Evolutionary conservation across 2,888 invertebrate genomes (phyloP), one percentile per base, ranked within the genome.

Genomic region (Nyleta sp.): DNA sequence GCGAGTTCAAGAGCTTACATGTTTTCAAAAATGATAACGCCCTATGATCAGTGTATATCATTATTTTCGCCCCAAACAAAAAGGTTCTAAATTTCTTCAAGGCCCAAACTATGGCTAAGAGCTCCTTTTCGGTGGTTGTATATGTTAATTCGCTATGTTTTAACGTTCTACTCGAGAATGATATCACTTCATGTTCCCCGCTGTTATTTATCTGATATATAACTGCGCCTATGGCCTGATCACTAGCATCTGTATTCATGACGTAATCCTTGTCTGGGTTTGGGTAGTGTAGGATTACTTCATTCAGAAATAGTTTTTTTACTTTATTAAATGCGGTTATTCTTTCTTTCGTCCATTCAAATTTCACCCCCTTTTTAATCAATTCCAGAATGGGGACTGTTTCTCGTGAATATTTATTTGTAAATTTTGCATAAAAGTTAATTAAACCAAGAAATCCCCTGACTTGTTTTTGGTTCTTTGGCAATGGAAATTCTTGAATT

Each of bases 41-140:
- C 38, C 82, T 80, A 44, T 87, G 85, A 55, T 87, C 87, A 0
- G 84, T 84, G 10, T 78, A 28, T 1, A 87, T 79, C 0, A 73
- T 55, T 1, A 86, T 53, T 20, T 64, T 31, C 0, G 60, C 40
- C 0, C 85, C 85, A 7, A 82, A 48, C 0, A 85, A 35, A 40
- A 82, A 86, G 1, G 83, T 77, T 15, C 84, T 81, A 60, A 85
- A 85, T 11, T 60, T 85, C 84, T 1, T 60, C 57, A 6, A 86
- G 3, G 81, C 62, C 73, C 74, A 83, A 1, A 87, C 75, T 0
- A 86, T 72, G 0, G 85, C 84, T 10, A 81, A 79, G 0, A 84
- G 59, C 53, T 87, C 85, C 38, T 83, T 82, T 71, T 87, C 85
- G 0, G 83, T 71, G 2, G 81, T 81, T 3, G 80, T 81, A 62